Conservation (phyloP, 2,797 vertebrate species). For the Notolabrus celidotus region DNA sequence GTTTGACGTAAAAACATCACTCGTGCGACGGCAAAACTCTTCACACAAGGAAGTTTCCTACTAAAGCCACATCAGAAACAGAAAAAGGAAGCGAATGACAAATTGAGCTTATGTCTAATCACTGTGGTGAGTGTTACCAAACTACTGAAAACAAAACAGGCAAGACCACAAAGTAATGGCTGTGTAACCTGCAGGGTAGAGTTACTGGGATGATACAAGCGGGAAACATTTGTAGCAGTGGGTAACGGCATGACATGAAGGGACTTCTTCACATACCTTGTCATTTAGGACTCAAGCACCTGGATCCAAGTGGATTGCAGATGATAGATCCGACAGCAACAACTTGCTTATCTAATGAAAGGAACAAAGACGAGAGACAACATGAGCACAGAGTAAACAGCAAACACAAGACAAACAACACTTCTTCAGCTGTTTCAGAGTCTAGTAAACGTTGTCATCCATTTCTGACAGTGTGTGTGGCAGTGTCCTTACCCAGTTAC, state of each 20-base stretch:
- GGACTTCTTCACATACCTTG: conserved; percentile 66
- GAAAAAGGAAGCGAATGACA: not conserved
- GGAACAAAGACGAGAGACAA: conserved; percentile 8
- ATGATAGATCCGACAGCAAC: conserved; percentile 60
- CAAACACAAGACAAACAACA: not conserved
- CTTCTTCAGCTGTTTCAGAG: not conserved
- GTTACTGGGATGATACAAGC: too few species aligned
- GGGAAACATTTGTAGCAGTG: not conserved
- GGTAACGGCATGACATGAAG: not conserved
- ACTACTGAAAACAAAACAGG: not conserved
- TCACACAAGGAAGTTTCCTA: not conserved
- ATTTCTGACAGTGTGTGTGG: too few species aligned
- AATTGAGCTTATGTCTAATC: not conserved
- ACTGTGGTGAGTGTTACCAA: not conserved
- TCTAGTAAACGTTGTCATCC: too few species aligned
- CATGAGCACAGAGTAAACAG: conserved; percentile 12
- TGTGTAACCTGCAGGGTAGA: not conserved
- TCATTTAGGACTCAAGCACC: conserved; percentile 82
- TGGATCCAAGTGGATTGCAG: conserved; percentile 71
- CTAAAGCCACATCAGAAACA: conserved; percentile 1
- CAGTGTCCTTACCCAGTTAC: too few species aligned
- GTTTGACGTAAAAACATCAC: conserved; percentile 16
- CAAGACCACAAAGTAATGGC: not conserved
- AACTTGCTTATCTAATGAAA: conserved; percentile 64
- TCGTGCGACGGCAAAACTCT: not conserved